A percentile compares a stretch with the other conserved stretches of the same genome.
phyloP scores from a whole-genome alignment of 2,888 invertebrate genomes.

The Drosophila buzzatii region DNA sequence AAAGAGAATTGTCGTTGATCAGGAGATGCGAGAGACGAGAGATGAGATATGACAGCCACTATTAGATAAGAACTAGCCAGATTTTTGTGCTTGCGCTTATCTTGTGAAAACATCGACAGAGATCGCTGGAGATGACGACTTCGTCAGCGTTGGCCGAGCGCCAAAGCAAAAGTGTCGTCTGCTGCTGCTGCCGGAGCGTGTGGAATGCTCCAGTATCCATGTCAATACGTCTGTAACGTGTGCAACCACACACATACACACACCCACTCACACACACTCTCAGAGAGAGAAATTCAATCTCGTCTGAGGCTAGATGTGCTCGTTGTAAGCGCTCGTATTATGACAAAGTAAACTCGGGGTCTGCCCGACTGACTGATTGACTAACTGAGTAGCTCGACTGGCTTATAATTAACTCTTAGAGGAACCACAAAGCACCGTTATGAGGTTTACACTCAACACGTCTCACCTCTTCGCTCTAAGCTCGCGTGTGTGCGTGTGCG shows the following conservation, averaged over 20 bases:
- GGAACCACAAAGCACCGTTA: slow-evolving; percentile 77
- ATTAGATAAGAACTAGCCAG: slow-evolving; percentile 19
- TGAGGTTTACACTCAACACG: slow-evolving; percentile 38
- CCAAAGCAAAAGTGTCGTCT: slow-evolving; percentile 68
- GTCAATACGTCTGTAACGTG: slow-evolving; percentile 48
- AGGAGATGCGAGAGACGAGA: background rate
- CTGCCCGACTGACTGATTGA: slow-evolving; percentile 20
- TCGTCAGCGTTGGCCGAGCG: slow-evolving; percentile 64
- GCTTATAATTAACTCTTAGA: slow-evolving; percentile 81
- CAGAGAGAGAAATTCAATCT: slow-evolving; percentile 75
- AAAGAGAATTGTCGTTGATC: slow-evolving; percentile 29
- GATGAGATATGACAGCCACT: slow-evolving; percentile 1
- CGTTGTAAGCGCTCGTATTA: slow-evolving; percentile 65
- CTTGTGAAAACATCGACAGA: slow-evolving; percentile 50
- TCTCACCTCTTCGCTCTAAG: slow-evolving; percentile 2
- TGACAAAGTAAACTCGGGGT: slow-evolving; percentile 44
- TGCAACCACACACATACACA: slow-evolving; percentile 49
- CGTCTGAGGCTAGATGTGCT: slow-evolving; percentile 41
- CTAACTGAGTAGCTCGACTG: slow-evolving; percentile 42
- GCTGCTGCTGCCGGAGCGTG: slow-evolving; percentile 32
- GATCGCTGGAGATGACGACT: slow-evolving; percentile 23
- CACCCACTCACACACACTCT: background rate
- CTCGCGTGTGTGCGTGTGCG: slow-evolving; percentile 6
- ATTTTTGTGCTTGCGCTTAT: slow-evolving; percentile 32
- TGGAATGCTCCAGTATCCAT: slow-evolving; percentile 53